Evolutionary conservation across 2,113 vertebrate species (phyloP).

Genomic region (Hoplias malabaricus): DNA sequence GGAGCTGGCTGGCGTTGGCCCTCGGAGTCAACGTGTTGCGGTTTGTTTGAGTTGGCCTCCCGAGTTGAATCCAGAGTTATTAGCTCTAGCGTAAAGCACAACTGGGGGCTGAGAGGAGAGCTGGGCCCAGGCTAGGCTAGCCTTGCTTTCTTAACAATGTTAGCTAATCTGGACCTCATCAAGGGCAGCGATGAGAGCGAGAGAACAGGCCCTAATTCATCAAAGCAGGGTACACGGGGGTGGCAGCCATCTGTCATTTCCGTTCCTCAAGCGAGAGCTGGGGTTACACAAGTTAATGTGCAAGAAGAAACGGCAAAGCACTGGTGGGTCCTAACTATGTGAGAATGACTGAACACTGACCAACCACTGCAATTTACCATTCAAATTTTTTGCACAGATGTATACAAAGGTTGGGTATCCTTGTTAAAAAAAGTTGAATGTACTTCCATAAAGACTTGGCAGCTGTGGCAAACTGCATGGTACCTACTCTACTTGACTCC

Average conservation of each 20-base stretch:
- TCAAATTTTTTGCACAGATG: too few species aligned
- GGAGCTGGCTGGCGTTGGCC: constrained; percentile 36
- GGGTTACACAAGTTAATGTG: background rate
- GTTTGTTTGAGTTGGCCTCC: constrained; percentile 71
- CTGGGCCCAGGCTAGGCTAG: background rate
- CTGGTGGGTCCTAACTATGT: too few species aligned
- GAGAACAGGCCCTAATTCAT: constrained; percentile 20
- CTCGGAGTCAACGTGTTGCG: constrained; percentile 60
- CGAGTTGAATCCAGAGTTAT: constrained; percentile 7
- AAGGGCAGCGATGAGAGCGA: background rate
- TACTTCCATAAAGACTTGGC: too few species aligned
- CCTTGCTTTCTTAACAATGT: background rate
- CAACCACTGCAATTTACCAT: background rate
- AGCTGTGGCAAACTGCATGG: too few species aligned
- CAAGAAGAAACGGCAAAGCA: background rate
- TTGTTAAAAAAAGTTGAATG: too few species aligned
- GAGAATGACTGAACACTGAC: background rate
- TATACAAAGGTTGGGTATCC: too few species aligned
- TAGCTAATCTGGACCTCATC: constrained; percentile 31
- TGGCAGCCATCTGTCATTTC: constrained; percentile 20
- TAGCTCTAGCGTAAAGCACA: background rate
- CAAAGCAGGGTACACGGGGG: background rate
- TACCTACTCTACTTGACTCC: too few species aligned
- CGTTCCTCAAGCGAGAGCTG: background rate
- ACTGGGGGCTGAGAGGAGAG: background rate